Percentiles rank a stretch among this genome's conserved stretches.
Conservation (phyloP, 2,797 vertebrate genomes). For the Poeciliopsis presidionis region DNA sequence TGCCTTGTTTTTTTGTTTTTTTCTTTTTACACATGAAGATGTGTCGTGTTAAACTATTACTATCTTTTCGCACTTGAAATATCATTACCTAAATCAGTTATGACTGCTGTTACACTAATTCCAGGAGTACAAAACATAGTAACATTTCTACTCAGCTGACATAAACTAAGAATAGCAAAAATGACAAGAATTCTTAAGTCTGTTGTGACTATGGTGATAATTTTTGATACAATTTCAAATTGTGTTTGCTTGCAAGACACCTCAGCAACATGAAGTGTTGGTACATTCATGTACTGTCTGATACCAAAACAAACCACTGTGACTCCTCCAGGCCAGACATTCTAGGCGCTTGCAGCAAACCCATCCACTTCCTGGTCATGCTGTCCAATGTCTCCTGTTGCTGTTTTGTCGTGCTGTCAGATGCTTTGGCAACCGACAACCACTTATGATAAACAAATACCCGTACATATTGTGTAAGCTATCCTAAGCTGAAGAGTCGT, state of each 20-base stretch:
- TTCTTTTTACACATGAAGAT: background rate
- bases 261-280: background rate
- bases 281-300: background rate
- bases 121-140: background rate
- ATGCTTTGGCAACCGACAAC: background rate
- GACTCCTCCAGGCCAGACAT: background rate
- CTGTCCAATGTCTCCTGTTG: background rate
- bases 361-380: background rate
- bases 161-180: background rate
- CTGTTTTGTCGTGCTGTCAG: background rate
- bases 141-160: background rate
- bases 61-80: background rate
- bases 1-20: background rate
- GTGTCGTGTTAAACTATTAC: background rate
- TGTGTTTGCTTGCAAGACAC: background rate
- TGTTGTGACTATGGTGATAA: background rate
- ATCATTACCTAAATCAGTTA: background rate
- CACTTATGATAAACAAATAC: background rate
- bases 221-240: background rate
- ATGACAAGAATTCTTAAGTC: background rate
- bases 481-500: background rate
- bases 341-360: background rate
- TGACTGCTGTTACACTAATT: background rate
- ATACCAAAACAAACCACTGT: background rate
- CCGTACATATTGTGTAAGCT: background rate